phyloP scores from a whole-genome alignment of 2,797 vertebrate genomes.

The Furcifer pardalis region DNA sequence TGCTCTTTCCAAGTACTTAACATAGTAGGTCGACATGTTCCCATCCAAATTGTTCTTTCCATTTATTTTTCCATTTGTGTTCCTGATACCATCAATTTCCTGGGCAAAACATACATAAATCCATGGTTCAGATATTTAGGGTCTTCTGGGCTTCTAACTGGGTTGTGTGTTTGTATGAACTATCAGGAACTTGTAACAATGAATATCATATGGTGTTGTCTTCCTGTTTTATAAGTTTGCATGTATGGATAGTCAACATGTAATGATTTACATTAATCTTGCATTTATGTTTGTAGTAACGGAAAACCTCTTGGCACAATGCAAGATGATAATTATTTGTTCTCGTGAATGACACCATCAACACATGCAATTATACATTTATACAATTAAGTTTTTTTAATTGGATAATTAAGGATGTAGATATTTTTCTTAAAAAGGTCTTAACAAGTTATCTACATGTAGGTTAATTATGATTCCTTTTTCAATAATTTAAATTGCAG shows the following conservation, averaged over 20 bases:
- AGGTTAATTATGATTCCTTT: constrained; percentile 11
- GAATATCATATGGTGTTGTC: not conserved
- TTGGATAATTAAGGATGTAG: not conserved
- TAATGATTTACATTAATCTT: constrained; percentile 5
- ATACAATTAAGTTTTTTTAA: constrained; percentile 3
- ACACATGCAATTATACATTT: not conserved
- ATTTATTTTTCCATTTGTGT: not conserved
- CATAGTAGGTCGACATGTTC: not conserved
- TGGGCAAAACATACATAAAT: not conserved
- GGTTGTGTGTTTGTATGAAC: not conserved
- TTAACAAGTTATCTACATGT: not conserved
- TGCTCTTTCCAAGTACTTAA: not conserved
- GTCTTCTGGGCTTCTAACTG: not conserved
- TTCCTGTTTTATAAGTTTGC: not conserved
- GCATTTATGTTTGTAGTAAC: not conserved
- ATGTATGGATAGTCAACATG: not conserved
- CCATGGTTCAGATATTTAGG: not conserved
- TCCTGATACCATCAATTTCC: not conserved
- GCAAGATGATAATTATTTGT: not conserved
- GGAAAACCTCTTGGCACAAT: not conserved
- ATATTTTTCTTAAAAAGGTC: not conserved
- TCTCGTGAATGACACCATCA: constrained; percentile 4
- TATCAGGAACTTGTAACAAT: not conserved
- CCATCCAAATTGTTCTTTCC: not conserved
- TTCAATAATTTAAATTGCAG: not conserved